Base-by-base conservation (phyloP, 2,797 vertebrate species). In the Schizothorax lantsangensis region DNA sequence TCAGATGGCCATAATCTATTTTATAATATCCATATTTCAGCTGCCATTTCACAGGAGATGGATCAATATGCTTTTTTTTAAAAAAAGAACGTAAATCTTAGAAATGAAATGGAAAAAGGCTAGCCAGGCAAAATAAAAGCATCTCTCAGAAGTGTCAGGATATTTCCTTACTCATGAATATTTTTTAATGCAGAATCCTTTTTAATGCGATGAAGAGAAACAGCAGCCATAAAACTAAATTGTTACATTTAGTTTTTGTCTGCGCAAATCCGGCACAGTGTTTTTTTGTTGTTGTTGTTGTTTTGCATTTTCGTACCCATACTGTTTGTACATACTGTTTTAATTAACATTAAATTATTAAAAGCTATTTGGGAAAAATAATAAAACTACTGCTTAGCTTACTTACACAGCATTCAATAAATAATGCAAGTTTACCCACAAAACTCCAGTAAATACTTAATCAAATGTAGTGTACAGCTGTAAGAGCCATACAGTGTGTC, bases 61-160 rank as follows among this genome's bases (percentile, higher is more conserved):
- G 85, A 89, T 91, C 87, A 89, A 90, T 88, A 83, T 74, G 68
- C 26, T 30, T 30, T 30, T 30, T 85, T 90, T 79, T 6, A 81
- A 83, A 88, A 88, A 85, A 87, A 49, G 45, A 84, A 78, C 47
- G 62, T 57, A 45, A 30, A 85, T 82, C 71, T 57, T 79, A 77
- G 81, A 86, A 86, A 86, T 85, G 79, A 87, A 49, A 84, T 45
- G 64, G 43, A 82, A 88, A 88, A 66, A 54, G 86, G 72, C 86
- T 81, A 82, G 59, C 36, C 40, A 79, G 62, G 81, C 79, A 66
- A 59, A 87, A 86, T 12, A 75, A 14, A 19, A 79, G 26, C 54
- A 38, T 45, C 72, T 45, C 43, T 23, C 54, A 69, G 83, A 79
- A 59, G 47, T 30, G 9, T 12, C 21, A 0, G 2, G 33, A 54